Conservation (phyloP, 2,113 vertebrate species). For the Tyto alba region DNA sequence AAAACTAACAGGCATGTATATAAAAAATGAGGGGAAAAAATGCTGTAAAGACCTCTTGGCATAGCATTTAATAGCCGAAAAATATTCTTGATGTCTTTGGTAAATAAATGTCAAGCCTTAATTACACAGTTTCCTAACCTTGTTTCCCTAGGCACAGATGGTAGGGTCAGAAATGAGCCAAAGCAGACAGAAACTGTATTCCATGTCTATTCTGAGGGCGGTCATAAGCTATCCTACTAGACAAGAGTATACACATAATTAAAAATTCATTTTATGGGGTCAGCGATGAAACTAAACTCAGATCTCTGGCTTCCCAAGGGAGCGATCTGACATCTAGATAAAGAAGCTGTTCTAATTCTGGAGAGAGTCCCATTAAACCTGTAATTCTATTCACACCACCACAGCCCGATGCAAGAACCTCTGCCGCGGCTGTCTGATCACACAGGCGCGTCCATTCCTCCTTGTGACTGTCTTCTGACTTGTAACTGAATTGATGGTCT, state of each 20-base stretch:
- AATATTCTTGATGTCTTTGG: constrained; percentile 29
- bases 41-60: not conserved
- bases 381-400: not conserved
- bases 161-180: constrained; percentile 21
- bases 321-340: not conserved
- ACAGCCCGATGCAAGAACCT: not conserved
- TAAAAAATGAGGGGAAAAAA: not conserved
- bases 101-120: constrained; percentile 58
- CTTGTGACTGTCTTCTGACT: not conserved
- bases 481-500: not conserved
- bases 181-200: constrained; percentile 17
- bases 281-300: constrained; percentile 27
- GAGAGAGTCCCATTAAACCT: not conserved
- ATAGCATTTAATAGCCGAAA: constrained; percentile 24
- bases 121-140: constrained; percentile 58
- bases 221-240: constrained; percentile 30
- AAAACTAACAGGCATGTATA: not conserved
- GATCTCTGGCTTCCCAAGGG: constrained; percentile 26
- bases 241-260: constrained; percentile 51
- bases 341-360: not conserved
- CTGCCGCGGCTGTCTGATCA: not conserved
- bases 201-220: constrained; percentile 32
- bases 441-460: not conserved
- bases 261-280: constrained; percentile 63
- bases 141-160: constrained; percentile 36